Base-by-base conservation (phyloP, 2,113 vertebrate species). In the Anarrhichthys ocellatus region DNA sequence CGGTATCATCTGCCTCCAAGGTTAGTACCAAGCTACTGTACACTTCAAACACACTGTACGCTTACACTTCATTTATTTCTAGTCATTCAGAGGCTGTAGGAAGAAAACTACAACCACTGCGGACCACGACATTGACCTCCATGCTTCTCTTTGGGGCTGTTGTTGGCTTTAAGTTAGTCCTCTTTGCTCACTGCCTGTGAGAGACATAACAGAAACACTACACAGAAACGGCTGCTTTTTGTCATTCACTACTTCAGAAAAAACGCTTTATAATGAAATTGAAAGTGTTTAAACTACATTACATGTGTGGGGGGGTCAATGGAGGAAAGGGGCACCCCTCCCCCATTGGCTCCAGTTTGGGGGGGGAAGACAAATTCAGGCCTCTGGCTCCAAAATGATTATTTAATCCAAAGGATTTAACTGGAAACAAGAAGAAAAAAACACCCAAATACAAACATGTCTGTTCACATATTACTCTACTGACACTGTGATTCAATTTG, bases 1-100 rank as follows among this genome's bases (percentile, higher is more conserved):
- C 48, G 91, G 70, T 82, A 20, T 96, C 5, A n/a, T 96, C 83
- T 93, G 73, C 82, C 74, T 92, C 40, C 91, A 94, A 91, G 95
- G 95, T 96, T 52, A 77, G 94, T 87, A n/a, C 24, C 22, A 27
- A 73, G 18, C 48, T 34, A 2, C 20, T 44, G 6, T 27, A 32
- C 40, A 9, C 4, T 1, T 2, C 20, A 46, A 4, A n/a, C 46
- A 11, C 46, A 20, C 13, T 27, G 5, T 0, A 2, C n/a, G 3
- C 50, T 6, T 1, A 2, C 7, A 40, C 20, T 13, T 29, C 34
- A 0, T 44, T 38, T 20, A 15, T 32, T 46, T 44, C 0, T 2
- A 1, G 22, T 61, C 9, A 63, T 18, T 10, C 14, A 46, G 10
- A 15, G 17, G 63, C 18, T 71, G 5, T 2, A 27, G 24, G 10